These are phyloP conservation scores for Phalacrocorax brasilianus DNA, from an alignment of 2,113 vertebrate genomes.

Conservation along the genomic window DNA sequence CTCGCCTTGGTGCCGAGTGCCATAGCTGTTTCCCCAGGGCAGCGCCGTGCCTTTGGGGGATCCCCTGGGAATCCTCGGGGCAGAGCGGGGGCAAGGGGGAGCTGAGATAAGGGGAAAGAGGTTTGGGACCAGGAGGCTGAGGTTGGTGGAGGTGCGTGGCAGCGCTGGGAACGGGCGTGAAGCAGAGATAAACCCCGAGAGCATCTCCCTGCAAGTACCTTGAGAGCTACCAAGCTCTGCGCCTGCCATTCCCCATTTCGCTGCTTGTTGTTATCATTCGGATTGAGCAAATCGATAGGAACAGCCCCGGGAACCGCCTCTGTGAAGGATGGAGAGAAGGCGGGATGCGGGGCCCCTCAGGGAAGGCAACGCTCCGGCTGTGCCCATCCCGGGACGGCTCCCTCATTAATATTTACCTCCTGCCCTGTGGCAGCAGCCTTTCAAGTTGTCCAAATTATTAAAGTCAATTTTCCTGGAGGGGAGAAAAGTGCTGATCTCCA, in stretches of 20 bases:
- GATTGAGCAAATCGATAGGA: background rate
- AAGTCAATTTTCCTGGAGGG: conserved; percentile 30
- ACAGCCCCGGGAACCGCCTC: background rate
- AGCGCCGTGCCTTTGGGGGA: background rate
- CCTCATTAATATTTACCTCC: conserved; percentile 51
- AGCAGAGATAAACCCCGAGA: background rate
- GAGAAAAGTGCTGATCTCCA: conserved; percentile 6
- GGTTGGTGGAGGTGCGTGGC: background rate
- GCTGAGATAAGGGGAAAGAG: background rate
- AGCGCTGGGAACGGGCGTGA: background rate
- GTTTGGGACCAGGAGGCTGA: background rate
- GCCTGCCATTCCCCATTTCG: background rate
- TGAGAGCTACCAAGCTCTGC: background rate
- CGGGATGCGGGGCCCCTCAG: background rate
- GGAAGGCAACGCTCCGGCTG: background rate
- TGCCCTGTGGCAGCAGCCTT: conserved; percentile 32
- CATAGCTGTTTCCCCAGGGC: background rate
- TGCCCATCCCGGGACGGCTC: background rate
- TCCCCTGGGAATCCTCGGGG: background rate
- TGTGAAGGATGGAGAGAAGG: background rate
- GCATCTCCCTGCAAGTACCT: background rate
- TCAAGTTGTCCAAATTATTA: conserved; percentile 44
- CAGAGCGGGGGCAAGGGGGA: background rate
- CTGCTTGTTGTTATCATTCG: background rate
- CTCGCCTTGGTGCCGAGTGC: accelerated